phyloP scores from a whole-genome alignment of 2,888 invertebrate species.

The Andrena marginata region DNA sequence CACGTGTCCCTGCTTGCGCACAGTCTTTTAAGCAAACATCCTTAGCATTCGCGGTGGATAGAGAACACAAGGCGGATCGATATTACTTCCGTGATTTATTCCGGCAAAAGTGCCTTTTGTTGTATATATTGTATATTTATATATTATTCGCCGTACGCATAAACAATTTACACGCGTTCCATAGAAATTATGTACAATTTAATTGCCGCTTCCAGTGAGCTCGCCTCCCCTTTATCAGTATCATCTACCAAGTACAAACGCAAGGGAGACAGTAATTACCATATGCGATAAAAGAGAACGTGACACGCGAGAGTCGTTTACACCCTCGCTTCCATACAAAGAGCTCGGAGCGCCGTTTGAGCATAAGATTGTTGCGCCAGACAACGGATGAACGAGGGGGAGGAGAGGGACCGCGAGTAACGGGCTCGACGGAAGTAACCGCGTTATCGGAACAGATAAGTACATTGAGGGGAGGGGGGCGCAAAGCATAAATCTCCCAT shows the following conservation, averaged over 20 bases:
- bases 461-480: slow-evolving; percentile 45
- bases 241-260: slow-evolving; percentile 45
- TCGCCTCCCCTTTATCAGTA: slow-evolving; percentile 28
- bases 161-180: slow-evolving; percentile 21
- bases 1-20: slow-evolving; percentile 35
- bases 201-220: slow-evolving; percentile 13
- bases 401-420: slow-evolving; percentile 3
- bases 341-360: slow-evolving; percentile 28
- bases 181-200: slow-evolving; percentile 44
- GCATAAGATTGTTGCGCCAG: slow-evolving; percentile 12
- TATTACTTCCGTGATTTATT: slow-evolving; percentile 52
- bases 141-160: slow-evolving; percentile 14
- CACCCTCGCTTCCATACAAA: slow-evolving; percentile 11
- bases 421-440: background rate
- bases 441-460: slow-evolving; percentile 51
- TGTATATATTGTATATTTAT: slow-evolving; percentile 11
- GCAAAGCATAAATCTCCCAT: slow-evolving; percentile 18
- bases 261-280: slow-evolving; percentile 8
- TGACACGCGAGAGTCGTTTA: slow-evolving; percentile 6
- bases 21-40: slow-evolving; percentile 17
- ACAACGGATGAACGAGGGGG: background rate
- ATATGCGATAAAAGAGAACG: slow-evolving; percentile 18
- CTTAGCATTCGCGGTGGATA: background rate
- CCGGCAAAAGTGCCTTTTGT: slow-evolving; percentile 39
- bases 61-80: slow-evolving; percentile 11